These are phyloP conservation scores for Diabrotica undecimpunctata DNA, from an alignment of 1,140 invertebrate genomes.

Conservation along the genomic window DNA sequence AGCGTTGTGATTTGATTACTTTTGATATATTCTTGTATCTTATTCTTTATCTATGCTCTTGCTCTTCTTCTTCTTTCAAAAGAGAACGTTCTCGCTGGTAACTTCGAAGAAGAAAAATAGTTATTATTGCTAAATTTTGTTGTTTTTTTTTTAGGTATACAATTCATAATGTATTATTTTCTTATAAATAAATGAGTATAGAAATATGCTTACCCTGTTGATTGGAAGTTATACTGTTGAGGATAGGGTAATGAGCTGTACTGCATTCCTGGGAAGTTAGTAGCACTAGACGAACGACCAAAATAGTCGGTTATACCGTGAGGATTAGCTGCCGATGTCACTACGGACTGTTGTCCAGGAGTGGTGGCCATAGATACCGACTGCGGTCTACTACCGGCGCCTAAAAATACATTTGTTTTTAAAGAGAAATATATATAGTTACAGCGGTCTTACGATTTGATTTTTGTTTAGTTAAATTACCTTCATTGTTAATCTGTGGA, in stretches of 20 bases:
- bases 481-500: slow-evolving; percentile 31
- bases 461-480: not conserved
- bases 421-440: too few species aligned
- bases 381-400: slow-evolving; percentile 32
- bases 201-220: slow-evolving; percentile 26
- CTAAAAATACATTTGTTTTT: not conserved
- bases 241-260: slow-evolving; percentile 36
- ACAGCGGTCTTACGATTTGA: too few species aligned
- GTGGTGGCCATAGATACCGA: slow-evolving; percentile 28
- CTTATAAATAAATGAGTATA: too few species aligned
- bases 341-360: slow-evolving; percentile 15
- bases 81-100: too few species aligned
- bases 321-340: slow-evolving; percentile 21
- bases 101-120: too few species aligned
- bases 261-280: slow-evolving; percentile 29
- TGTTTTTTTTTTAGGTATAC: too few species aligned
- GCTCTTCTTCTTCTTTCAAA: too few species aligned
- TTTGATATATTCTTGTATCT: too few species aligned
- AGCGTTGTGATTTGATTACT: too few species aligned
- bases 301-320: slow-evolving; percentile 36
- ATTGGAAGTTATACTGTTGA: slow-evolving; percentile 36
- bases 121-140: too few species aligned
- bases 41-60: too few species aligned
- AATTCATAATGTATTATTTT: too few species aligned
- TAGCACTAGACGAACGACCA: slow-evolving; percentile 29